Evolutionary conservation across 1,140 invertebrate species (phyloP), one percentile per base, ranked within the genome.

Genomic region (Pachypeltis micranthus): DNA sequence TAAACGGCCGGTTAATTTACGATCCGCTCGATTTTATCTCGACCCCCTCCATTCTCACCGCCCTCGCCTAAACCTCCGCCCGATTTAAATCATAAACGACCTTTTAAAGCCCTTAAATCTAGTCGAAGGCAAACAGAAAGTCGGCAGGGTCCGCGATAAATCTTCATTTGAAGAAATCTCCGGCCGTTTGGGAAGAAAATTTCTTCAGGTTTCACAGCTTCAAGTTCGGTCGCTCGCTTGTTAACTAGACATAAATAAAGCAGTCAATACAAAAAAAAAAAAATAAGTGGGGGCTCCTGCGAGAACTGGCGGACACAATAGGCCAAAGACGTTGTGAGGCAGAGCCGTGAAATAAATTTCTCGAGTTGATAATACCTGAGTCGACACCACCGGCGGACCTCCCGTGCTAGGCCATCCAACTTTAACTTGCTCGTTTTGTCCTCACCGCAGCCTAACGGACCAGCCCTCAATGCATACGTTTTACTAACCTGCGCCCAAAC

Each of bases 201-300:
- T 51, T 51, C 23, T 51, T 51, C 47, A 51, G 47, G 47, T 51
- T 51, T 51, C 21, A 3, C 12, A 51, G 47, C n/a, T n/a, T n/a
- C n/a, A n/a, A 10, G 47, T 21, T 3, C 7, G 21, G 47, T 51
- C 12, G 47, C 12, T 51, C 4, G 47, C 47, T 51, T 51, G 47
- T 51, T 51, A 51, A 51, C 47, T 51, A 51, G 47, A 21, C 47
- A 51, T 51, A 51, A 51, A 51, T 51, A 51, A 51, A 51, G 47
- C 47, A 51, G 47, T 51, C 47, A 51, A 51, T 21, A 21, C 7
- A 21, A 21, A 21, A 21, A 14, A n/a, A n/a, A n/a, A n/a, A n/a
- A n/a, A n/a, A n/a, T n/a, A n/a, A n/a, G n/a, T 21, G 31, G 47
- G 47, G 47, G 47, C 47, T 51, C 47, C 47, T n/a, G n/a, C n/a